These are phyloP conservation scores for Menura novaehollandiae DNA, from an alignment of 2,113 vertebrate genomes.

Conservation along the genomic window DNA sequence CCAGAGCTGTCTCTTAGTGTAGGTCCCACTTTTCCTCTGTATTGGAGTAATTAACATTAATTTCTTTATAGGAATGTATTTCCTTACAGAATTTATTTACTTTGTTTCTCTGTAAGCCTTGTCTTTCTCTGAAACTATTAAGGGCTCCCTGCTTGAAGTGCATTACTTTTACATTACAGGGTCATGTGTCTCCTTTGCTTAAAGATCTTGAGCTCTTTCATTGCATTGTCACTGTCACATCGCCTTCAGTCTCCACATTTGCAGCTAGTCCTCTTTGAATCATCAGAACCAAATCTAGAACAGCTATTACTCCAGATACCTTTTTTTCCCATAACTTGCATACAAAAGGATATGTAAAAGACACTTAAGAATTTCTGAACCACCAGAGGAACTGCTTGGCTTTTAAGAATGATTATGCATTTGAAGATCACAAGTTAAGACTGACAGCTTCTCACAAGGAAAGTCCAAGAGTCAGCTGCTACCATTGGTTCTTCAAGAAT, in stretches of 20 bases:
- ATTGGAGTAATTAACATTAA: background rate
- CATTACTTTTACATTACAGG: background rate
- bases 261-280: background rate
- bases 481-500: background rate
- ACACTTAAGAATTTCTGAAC: background rate
- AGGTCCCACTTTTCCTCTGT: background rate
- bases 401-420: background rate
- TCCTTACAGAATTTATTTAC: background rate
- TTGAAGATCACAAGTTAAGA: background rate
- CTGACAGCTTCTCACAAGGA: background rate
- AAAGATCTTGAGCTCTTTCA: background rate
- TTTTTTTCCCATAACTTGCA: background rate
- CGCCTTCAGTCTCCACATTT: background rate
- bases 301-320: background rate
- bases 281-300: background rate
- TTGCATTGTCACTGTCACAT: background rate
- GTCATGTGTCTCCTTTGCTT: background rate
- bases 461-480: background rate
- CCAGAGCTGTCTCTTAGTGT: background rate
- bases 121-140: background rate
- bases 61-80: background rate
- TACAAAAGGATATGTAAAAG: background rate
- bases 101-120: background rate
- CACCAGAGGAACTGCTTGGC: background rate
- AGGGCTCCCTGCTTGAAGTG: background rate